Conservation (phyloP, 2,797 vertebrate species). For the Danio tinwini region DNA sequence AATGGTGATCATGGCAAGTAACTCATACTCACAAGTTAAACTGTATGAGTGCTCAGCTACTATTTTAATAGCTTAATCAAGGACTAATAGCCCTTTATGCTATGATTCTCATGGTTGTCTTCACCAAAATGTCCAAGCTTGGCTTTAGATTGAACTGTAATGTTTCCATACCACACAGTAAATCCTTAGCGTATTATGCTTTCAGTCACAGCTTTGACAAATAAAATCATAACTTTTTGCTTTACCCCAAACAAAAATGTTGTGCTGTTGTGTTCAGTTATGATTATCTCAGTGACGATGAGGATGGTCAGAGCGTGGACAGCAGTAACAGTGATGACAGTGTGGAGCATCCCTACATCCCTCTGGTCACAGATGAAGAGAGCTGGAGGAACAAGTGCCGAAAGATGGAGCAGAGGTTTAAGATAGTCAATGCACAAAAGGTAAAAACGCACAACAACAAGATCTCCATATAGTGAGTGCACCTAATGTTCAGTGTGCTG, state of each 20-base stretch:
- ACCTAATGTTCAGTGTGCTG: neutral
- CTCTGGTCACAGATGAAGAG: slow-evolving; percentile 85
- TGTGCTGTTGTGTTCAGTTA: slow-evolving; percentile 72
- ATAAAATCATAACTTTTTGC: too few relatives aligned
- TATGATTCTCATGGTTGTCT: too few relatives aligned
- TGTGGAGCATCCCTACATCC: slow-evolving; percentile 85
- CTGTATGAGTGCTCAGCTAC: too few relatives aligned
- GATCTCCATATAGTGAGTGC: neutral
- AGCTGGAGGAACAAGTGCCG: slow-evolving; percentile 89
- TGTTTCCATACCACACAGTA: too few relatives aligned
- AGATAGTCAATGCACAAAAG: slow-evolving; percentile 89
- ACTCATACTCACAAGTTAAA: too few relatives aligned
- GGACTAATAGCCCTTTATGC: too few relatives aligned
- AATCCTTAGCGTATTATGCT: too few relatives aligned
- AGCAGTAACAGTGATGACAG: slow-evolving; percentile 89
- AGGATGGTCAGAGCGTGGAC: slow-evolving; percentile 84
- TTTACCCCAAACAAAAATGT: neutral
- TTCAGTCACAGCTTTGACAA: too few relatives aligned
- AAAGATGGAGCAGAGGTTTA: slow-evolving; percentile 90
- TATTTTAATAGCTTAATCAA: too few relatives aligned
- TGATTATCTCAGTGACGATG: slow-evolving; percentile 87
- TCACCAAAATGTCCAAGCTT: too few relatives aligned
- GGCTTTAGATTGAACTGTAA: too few relatives aligned
- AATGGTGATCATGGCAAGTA: too few relatives aligned
- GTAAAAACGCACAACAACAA: slow-evolving; percentile 60